A percentile compares a stretch with the other conserved stretches of the same genome.
Conservation (phyloP, 2,888 invertebrate genomes). For the Tipula unca region DNA sequence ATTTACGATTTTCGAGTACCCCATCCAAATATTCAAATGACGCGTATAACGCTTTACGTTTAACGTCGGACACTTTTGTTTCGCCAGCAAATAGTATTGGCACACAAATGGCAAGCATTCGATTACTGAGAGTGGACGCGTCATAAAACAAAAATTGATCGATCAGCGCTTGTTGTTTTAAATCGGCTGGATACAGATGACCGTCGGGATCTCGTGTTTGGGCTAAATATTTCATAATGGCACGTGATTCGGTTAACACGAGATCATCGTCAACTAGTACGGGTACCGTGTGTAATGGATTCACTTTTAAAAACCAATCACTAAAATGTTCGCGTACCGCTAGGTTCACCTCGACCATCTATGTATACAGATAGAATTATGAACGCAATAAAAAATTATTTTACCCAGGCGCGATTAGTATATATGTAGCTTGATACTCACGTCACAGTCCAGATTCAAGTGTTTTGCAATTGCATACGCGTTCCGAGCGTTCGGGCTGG, state of each 20-base stretch:
- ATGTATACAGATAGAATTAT: no score
- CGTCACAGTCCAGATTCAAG: neutral
- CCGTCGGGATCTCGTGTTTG: slow-evolving; percentile 47
- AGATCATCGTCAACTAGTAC: slow-evolving; percentile 60
- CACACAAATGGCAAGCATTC: neutral
- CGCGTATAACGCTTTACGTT: neutral
- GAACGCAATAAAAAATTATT: neutral
- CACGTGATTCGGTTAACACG: slow-evolving; percentile 57
- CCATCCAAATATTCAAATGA: neutral
- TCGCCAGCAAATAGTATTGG: neutral
- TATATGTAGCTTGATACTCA: neutral
- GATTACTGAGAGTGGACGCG: slow-evolving; percentile 36
- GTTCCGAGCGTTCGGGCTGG: neutral
- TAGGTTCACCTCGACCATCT: neutral
- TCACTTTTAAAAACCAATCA: slow-evolving; percentile 46
- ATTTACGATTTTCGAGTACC: neutral
- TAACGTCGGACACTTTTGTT: neutral
- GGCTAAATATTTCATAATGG: slow-evolving; percentile 54
- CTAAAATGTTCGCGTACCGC: neutral
- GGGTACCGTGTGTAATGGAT: slow-evolving; percentile 59
- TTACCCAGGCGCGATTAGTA: neutral
- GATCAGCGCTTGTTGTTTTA: slow-evolving; percentile 48
- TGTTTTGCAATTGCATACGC: neutral
- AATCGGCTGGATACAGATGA: slow-evolving; percentile 52
- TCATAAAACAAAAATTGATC: slow-evolving; percentile 57